These are phyloP conservation scores for Tetrapedia diversipes DNA, from an alignment of 2,888 invertebrate genomes.

Conservation along the genomic window DNA sequence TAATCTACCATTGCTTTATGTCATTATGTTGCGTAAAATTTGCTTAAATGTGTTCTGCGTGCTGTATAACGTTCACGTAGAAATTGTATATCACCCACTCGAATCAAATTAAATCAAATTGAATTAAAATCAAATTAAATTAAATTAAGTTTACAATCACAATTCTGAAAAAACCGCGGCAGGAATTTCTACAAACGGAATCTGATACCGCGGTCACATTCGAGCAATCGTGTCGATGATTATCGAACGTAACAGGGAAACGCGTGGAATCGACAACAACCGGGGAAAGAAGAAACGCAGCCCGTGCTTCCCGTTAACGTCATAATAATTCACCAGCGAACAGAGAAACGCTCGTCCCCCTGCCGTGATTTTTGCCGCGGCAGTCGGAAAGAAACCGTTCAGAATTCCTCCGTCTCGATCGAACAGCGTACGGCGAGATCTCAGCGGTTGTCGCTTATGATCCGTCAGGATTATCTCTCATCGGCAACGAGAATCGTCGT, in stretches of 20 bases:
- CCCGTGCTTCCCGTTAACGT: constrained; percentile 67
- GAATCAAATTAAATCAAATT: no score
- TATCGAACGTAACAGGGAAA: constrained; percentile 59
- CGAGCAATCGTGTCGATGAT: constrained; percentile 65
- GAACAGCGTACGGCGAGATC: constrained; percentile 44
- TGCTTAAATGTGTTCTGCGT: no score
- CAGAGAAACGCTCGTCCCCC: constrained; percentile 50
- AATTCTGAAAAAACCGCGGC: no score
- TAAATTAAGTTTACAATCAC: no score
- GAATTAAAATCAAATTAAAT: no score
- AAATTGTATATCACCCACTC: no score
- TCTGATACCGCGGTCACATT: constrained; percentile 37
- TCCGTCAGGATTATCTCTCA: constrained; percentile 63
- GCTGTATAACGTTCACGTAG: no score
- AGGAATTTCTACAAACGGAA: no score
- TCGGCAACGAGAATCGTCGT: constrained; percentile 55
- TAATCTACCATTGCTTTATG: no score
- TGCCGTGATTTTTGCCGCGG: constrained; percentile 62
- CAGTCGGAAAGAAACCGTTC: constrained; percentile 68
- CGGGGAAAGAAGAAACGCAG: constrained; percentile 45
- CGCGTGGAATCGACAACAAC: constrained; percentile 35
- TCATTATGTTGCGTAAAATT: no score
- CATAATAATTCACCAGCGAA: constrained; percentile 73
- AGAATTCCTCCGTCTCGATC: constrained; percentile 60
- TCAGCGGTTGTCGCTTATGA: constrained; percentile 44